phyloP scores from a whole-genome alignment of 2,888 invertebrate species.

The Andricus quercusramuli region DNA sequence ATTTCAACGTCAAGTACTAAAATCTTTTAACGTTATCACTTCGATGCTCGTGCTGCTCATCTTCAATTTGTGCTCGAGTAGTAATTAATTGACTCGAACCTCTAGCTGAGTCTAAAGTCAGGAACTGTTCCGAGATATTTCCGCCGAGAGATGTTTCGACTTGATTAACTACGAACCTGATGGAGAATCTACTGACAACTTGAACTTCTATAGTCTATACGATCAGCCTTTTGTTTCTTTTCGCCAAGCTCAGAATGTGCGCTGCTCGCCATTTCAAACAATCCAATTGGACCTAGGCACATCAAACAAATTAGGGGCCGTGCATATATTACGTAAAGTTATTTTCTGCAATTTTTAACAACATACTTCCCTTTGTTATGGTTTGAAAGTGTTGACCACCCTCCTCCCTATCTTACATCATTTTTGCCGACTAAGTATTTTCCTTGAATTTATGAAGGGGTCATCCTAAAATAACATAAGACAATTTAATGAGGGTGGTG shows the following conservation, averaged over 20 bases:
- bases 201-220: slow-evolving; percentile 16
- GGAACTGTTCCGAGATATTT: slow-evolving; percentile 28
- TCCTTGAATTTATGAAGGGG: too few species aligned
- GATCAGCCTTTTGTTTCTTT: slow-evolving; percentile 16
- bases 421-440: too few species aligned
- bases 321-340: too few species aligned
- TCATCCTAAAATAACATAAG: too few species aligned
- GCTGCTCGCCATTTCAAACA: neutral
- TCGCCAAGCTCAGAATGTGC: neutral
- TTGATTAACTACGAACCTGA: slow-evolving; percentile 32
- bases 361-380: too few species aligned
- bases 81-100: slow-evolving; percentile 36
- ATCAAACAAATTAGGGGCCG: neutral
- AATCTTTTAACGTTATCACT: slow-evolving; percentile 40
- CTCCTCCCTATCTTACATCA: too few species aligned
- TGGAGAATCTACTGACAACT: slow-evolving; percentile 30
- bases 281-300: neutral
- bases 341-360: too few species aligned
- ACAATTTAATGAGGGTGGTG: too few species aligned
- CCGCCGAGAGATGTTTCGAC: slow-evolving; percentile 27
- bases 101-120: slow-evolving; percentile 9
- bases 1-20: slow-evolving; percentile 40
- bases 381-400: too few species aligned
- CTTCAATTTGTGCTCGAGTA: slow-evolving; percentile 40
- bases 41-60: slow-evolving; percentile 35